Conservation (phyloP, 2,797 vertebrate genomes). For the Artibeus jamaicensis region DNA sequence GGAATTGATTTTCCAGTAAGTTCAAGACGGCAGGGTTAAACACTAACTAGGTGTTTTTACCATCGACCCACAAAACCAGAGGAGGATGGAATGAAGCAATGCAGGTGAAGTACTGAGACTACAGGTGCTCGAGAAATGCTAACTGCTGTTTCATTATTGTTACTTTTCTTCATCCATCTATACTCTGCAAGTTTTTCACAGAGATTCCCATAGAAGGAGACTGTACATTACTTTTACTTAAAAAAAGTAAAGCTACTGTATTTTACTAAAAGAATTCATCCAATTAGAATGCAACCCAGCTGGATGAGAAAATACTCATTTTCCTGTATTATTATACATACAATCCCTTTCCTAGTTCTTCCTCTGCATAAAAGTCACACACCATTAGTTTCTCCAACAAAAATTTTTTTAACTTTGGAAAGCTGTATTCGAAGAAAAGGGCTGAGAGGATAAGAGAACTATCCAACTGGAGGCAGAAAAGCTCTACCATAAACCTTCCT, state of each 20-base stretch:
- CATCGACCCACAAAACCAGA: background rate
- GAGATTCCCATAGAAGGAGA: background rate
- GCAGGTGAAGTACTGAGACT: background rate
- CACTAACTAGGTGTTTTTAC: background rate
- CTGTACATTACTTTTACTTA: background rate
- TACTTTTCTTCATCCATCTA: background rate
- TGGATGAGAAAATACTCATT: background rate
- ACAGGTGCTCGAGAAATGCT: background rate
- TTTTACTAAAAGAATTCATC: background rate
- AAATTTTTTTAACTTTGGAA: background rate
- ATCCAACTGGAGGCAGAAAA: background rate
- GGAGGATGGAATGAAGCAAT: background rate
- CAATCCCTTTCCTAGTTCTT: background rate
- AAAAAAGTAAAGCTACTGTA: background rate
- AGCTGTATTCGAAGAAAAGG: background rate
- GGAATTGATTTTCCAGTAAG: background rate
- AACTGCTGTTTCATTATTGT: background rate
- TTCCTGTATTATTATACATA: background rate
- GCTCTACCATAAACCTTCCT: background rate
- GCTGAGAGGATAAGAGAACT: background rate
- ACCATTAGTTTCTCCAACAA: background rate
- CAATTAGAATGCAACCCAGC: background rate
- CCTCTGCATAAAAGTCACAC: background rate
- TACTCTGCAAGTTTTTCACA: background rate
- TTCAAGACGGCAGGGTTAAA: background rate